Percentiles rank a stretch among this genome's conserved stretches.
Conservation (phyloP, 2,888 invertebrate species). For the Periphyllus acericola region DNA sequence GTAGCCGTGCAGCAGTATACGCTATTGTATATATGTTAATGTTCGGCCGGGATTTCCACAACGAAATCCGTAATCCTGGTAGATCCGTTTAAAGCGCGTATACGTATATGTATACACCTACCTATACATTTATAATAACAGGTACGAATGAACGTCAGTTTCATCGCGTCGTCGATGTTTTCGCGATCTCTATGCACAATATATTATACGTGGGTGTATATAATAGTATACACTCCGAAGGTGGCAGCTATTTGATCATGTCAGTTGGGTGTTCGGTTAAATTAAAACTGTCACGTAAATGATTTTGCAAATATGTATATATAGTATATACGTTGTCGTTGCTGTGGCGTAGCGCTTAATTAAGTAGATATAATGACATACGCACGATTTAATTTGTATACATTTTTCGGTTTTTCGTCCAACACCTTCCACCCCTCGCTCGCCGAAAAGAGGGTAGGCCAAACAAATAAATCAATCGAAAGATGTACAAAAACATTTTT, state of each 20-base stretch:
- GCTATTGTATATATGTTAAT: no score
- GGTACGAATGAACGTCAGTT: neutral
- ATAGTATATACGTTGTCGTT: neutral
- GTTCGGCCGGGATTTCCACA: neutral
- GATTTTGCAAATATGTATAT: neutral
- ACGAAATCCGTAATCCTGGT: neutral
- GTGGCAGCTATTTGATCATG: neutral
- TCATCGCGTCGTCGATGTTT: neutral
- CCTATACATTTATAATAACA: no score
- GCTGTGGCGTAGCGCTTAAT: neutral
- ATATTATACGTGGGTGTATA: neutral
- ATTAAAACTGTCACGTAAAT: conserved; percentile 24
- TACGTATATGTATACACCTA: neutral
- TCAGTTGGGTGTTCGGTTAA: neutral
- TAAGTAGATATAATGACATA: neutral
- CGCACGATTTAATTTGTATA: neutral
- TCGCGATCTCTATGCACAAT: neutral
- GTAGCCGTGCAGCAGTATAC: no score
- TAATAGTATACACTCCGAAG: neutral
- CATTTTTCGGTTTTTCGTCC: neutral
- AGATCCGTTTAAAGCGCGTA: neutral
- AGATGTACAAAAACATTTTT: neutral
- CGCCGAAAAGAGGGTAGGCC: neutral
- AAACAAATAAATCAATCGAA: neutral
- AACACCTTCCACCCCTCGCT: neutral